Conservation (phyloP, 2,888 invertebrate species). For the Plebejus anna region DNA sequence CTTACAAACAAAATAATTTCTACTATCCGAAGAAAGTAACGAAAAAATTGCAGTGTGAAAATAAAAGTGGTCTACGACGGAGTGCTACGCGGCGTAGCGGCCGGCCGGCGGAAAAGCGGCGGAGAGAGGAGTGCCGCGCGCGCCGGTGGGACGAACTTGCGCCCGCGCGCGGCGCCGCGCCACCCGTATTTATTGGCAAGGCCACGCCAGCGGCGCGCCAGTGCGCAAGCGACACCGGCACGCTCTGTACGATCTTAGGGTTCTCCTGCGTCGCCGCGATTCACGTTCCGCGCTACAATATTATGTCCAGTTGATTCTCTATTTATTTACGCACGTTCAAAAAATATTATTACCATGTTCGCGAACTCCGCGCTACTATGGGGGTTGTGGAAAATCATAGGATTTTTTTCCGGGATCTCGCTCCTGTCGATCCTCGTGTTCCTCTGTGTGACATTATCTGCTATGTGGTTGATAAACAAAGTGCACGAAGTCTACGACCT, state of each 20-base stretch:
- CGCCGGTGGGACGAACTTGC: conserved; percentile 67
- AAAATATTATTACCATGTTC: conserved; percentile 61
- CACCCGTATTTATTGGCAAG: conserved; percentile 77
- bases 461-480: conserved; percentile 68
- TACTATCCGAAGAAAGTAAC: background rate
- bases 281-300: conserved; percentile 62
- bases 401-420: conserved; percentile 58
- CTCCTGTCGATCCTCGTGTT: conserved; percentile 70
- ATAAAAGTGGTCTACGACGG: conserved; percentile 51
- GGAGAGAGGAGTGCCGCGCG: conserved; percentile 68
- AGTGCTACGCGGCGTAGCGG: conserved; percentile 56
- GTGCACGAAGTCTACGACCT: conserved; percentile 73
- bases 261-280: conserved; percentile 58
- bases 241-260: conserved; percentile 65
- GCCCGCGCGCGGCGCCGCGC: conserved; percentile 64
- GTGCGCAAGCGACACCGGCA: conserved; percentile 73
- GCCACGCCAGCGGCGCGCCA: conserved; percentile 73
- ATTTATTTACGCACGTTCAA: conserved; percentile 44
- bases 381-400: conserved; percentile 71
- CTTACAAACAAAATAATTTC: background rate
- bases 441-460: conserved; percentile 69
- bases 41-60: conserved; percentile 35
- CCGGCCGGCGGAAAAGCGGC: conserved; percentile 57
- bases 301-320: conserved; percentile 52
- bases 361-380: conserved; percentile 76